Conservation (phyloP, 2,888 invertebrate species). For the Caprella mutica region DNA sequence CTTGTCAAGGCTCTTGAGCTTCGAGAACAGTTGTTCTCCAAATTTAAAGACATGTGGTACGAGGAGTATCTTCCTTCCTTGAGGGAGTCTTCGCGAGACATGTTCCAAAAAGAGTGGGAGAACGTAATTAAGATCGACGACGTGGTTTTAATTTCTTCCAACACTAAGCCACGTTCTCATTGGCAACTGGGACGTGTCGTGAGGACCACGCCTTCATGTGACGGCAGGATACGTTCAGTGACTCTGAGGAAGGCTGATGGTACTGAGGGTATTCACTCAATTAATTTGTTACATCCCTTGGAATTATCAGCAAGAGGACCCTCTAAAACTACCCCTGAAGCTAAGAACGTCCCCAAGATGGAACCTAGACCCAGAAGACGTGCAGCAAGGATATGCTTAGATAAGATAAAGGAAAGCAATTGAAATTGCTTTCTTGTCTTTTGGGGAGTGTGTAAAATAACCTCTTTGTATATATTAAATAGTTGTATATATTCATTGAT, state of each 20-base stretch:
- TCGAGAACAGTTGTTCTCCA: background rate
- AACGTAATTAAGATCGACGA: background rate
- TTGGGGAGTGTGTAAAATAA: too few relatives aligned
- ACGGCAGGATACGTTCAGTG: background rate
- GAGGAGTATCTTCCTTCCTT: background rate
- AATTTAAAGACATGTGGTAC: background rate
- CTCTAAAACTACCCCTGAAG: too few relatives aligned
- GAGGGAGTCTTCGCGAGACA: background rate
- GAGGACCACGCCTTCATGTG: background rate
- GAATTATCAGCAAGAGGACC: too few relatives aligned
- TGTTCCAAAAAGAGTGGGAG: background rate
- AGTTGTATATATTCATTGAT: too few relatives aligned
- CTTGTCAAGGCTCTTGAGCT: background rate
- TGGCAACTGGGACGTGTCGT: background rate
- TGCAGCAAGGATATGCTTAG: too few relatives aligned
- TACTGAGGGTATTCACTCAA: background rate
- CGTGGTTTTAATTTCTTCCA: background rate
- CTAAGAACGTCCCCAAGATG: too few relatives aligned
- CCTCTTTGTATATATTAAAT: too few relatives aligned
- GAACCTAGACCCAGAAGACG: too few relatives aligned
- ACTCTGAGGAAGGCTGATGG: background rate
- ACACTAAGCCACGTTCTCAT: background rate
- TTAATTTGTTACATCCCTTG: background rate
- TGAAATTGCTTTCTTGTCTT: too few relatives aligned
- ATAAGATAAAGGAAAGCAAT: too few relatives aligned